phyloP scores from a whole-genome alignment of 2,113 vertebrate genomes.

The Vidua chalybeata region DNA sequence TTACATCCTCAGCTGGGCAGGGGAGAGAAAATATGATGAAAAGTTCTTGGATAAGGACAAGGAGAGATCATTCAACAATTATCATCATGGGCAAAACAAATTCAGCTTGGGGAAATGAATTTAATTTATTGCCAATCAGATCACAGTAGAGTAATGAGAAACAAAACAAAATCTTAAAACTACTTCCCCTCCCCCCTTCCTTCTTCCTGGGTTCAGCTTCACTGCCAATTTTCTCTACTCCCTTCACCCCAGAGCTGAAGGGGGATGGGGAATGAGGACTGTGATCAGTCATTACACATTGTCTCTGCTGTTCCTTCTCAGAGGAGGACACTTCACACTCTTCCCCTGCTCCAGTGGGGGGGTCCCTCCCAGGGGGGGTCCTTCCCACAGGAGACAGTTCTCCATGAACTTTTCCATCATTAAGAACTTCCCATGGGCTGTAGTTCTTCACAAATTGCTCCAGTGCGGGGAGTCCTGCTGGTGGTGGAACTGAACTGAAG shows the following conservation, averaged over 20 bases:
- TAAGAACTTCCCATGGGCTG: background rate
- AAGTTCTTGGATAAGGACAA: background rate
- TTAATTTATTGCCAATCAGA: background rate
- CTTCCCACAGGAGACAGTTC: background rate
- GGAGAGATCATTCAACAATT: background rate
- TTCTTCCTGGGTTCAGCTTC: background rate
- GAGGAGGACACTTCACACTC: background rate
- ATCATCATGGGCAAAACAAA: background rate
- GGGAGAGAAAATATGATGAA: background rate
- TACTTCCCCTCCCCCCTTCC: background rate
- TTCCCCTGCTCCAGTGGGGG: background rate
- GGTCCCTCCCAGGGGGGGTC: too few species aligned
- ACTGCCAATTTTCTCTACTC: background rate
- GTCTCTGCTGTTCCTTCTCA: background rate
- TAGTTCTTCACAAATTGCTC: background rate
- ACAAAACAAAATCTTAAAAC: background rate
- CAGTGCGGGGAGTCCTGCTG: background rate
- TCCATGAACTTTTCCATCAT: background rate
- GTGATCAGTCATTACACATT: background rate
- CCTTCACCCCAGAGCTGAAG: background rate
- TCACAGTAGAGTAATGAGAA: background rate
- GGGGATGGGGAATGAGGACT: background rate
- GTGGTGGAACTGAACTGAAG: background rate
- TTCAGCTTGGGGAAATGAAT: background rate
- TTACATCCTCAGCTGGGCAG: background rate